Evolutionary conservation across 1,140 invertebrate genomes (phyloP).

Genomic region (Heliconius melpomene): DNA sequence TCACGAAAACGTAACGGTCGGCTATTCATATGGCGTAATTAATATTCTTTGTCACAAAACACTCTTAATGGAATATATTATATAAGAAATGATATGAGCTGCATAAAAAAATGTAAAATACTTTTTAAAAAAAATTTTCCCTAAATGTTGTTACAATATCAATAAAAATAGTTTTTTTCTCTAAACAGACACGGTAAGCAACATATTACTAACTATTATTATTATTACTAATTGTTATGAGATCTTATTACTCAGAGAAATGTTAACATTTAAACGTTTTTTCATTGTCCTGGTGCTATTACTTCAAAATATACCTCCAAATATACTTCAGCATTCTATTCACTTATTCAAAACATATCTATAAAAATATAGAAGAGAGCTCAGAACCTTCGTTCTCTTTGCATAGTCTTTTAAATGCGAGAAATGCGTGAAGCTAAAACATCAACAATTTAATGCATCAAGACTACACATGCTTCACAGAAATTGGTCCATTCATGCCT

Average conservation of each 20-base stretch:
- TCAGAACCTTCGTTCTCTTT: background rate
- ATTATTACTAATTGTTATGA: too few species aligned
- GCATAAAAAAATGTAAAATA: background rate
- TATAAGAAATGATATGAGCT: background rate
- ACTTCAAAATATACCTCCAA: too few species aligned
- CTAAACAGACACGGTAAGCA: too few species aligned
- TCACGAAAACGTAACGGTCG: conserved; percentile 27
- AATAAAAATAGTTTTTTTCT: background rate
- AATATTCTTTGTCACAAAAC: background rate
- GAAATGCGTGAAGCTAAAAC: background rate
- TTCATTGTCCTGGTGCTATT: too few species aligned
- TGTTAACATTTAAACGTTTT: too few species aligned
- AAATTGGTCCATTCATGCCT: conserved; percentile 37
- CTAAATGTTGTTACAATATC: background rate
- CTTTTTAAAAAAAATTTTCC: background rate
- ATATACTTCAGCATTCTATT: too few species aligned
- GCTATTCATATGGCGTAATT: conserved; percentile 6
- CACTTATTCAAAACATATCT: too few species aligned
- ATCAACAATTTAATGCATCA: background rate
- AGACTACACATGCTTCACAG: conserved; percentile 6
- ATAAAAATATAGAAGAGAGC: too few species aligned
- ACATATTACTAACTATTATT: too few species aligned
- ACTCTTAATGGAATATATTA: background rate
- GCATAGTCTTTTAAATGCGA: background rate
- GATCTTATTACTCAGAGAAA: too few species aligned